Conservation (phyloP, 2,113 vertebrate species). For the Prolemur simus region DNA sequence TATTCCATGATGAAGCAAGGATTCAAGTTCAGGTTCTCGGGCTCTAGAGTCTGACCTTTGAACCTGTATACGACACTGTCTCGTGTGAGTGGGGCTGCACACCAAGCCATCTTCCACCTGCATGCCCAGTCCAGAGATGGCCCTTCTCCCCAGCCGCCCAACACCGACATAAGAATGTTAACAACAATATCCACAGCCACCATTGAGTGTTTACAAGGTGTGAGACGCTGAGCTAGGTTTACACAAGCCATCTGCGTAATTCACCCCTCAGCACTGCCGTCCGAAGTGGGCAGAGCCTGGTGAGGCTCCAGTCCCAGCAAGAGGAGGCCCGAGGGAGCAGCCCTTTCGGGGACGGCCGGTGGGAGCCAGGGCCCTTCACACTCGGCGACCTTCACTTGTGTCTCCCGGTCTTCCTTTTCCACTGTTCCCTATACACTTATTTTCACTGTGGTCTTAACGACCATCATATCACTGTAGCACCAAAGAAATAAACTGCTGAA, state of each 20-base stretch:
- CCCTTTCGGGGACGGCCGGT: neutral
- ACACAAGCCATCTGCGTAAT: neutral
- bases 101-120: neutral
- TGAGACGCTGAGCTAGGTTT: neutral
- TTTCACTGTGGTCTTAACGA: too few species aligned
- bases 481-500: neutral
- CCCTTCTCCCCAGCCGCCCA: neutral
- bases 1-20: neutral
- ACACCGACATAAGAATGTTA: neutral
- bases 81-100: rapidly evolving
- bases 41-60: neutral
- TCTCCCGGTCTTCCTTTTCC: neutral
- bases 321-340: neutral
- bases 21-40: neutral
- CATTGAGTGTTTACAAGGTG: neutral
- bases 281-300: neutral
- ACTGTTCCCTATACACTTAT: neutral
- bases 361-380: neutral
- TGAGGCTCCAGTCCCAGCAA: neutral
- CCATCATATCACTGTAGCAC: neutral
- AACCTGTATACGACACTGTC: rapidly evolving
- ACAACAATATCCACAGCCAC: neutral
- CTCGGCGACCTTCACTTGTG: too few species aligned
- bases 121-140: neutral
- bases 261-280: neutral